Base-by-base conservation (phyloP, 2,797 vertebrate genomes). In the Euphonia xanthogaster region DNA sequence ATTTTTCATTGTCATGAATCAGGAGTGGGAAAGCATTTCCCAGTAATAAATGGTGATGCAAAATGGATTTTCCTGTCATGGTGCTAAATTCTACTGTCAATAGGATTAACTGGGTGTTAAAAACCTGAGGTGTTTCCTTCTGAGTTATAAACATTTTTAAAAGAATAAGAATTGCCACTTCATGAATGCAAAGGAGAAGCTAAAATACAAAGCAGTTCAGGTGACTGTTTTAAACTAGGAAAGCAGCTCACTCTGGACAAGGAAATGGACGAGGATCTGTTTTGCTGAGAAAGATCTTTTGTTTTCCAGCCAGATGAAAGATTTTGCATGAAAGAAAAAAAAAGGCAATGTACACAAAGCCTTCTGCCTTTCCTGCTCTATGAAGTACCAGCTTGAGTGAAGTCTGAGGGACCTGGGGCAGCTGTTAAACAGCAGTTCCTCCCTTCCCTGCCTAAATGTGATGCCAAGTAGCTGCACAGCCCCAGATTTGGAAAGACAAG, bases 11-110 rank as follows among this genome's bases (percentile, higher is more conserved):
- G 33, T 55, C 48, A 48, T 15, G 22, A 62, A n/a, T 65, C 12
- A 54, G 51, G 42, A 92, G 23, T 14, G 35, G 28, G 30, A 60
- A 62, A 70, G 73, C 18, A 67, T 91, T 81, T 93, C 31, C 35
- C 47, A 16, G 25, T 77, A 70, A 68, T 37, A 83, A 67, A 40
- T n/a, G 16, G 22, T 72, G 50, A 87, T 63, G 58, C 42, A 91
- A 95, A 96, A 86, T 87, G 62, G 20, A 92, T 88, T 96, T 93
- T 95, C 61, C 67, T 10, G 10, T 58, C 79, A 66, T 4, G 23
- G 57, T 81, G 73, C 50, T 90, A 85, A 94, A 62, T 91, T 82
- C 54, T 91, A 70, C 40, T 37, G 17, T 88, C 78, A 94, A 75
- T 67, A 86, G 39, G 39, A 94, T 95, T 88, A 86, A 57, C 51